Percentiles rank a stretch among this genome's conserved stretches.
phyloP scores from a whole-genome alignment of 2,113 vertebrate genomes.

The Elgaria multicarinata region DNA sequence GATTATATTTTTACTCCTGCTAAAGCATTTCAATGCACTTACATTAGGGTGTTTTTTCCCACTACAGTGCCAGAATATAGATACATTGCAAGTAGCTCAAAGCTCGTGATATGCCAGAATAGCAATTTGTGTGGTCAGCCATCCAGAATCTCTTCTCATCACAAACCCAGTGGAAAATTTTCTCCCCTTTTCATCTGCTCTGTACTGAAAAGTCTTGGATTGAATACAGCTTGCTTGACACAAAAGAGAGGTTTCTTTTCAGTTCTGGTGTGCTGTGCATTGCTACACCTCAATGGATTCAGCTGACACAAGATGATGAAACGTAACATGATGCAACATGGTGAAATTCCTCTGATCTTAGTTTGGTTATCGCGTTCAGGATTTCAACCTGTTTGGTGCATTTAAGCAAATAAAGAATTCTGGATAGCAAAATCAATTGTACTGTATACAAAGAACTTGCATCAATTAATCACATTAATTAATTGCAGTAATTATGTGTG shows the following conservation, averaged over 20 bases:
- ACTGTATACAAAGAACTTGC: not conserved
- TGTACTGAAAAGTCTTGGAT: conserved; percentile 30
- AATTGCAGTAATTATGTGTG: too few species aligned
- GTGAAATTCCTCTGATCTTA: conserved; percentile 10
- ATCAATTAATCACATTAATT: not conserved
- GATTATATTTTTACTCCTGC: not conserved
- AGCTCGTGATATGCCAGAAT: conserved; percentile 28
- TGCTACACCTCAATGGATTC: not conserved
- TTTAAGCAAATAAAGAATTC: conserved; percentile 1
- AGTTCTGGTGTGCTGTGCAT: conserved; percentile 21
- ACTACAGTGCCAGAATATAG: not conserved
- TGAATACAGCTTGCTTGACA: conserved; percentile 20
- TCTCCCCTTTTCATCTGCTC: not conserved
- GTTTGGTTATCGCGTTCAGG: not conserved
- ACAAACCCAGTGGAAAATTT: conserved; percentile 40
- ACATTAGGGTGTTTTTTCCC: not conserved
- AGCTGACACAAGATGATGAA: not conserved
- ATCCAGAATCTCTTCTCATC: conserved; percentile 29
- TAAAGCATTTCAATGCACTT: conserved; percentile 32
- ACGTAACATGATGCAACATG: conserved; percentile 22
- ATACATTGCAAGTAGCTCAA: conserved; percentile 26
- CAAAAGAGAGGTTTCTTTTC: conserved; percentile 15
- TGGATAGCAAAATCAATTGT: not conserved
- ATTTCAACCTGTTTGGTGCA: not conserved
- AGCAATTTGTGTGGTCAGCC: conserved; percentile 22